A percentile compares a stretch with the other conserved stretches of the same genome.
Conservation (phyloP, 2,113 vertebrate genomes). For the Nerophis ophidion region DNA sequence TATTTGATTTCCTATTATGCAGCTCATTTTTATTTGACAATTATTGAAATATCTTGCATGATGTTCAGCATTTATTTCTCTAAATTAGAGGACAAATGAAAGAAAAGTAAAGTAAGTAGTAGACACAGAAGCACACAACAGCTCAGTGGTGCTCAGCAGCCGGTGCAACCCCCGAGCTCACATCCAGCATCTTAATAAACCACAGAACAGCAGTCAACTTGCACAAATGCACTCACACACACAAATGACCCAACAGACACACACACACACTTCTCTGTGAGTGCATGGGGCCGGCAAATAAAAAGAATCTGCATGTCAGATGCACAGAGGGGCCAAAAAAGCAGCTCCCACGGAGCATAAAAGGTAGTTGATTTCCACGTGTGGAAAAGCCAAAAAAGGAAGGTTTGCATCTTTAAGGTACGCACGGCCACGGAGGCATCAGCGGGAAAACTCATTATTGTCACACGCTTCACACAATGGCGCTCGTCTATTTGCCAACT, state of each 20-base stretch:
- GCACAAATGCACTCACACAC: conserved; percentile 42
- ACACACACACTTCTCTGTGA: conserved; percentile 59
- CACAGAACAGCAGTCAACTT: conserved; percentile 60
- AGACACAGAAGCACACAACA: conserved; percentile 14
- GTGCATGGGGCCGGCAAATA: conserved; percentile 59
- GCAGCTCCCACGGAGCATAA: conserved; percentile 51
- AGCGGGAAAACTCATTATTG: conserved; percentile 70
- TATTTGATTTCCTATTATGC: too few relatives aligned
- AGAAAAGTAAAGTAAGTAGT: conserved; percentile 13
- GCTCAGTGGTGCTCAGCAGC: conserved; percentile 39
- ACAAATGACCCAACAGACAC: conserved; percentile 53
- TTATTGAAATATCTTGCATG: too few relatives aligned
- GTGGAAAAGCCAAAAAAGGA: conserved; percentile 43
- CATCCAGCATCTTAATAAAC: conserved; percentile 69
- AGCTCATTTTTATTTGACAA: too few relatives aligned
- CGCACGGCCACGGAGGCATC: conserved; percentile 23
- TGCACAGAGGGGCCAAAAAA: conserved; percentile 52
- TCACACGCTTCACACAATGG: conserved; percentile 47
- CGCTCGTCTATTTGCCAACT: conserved; percentile 36
- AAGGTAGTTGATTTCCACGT: conserved; percentile 68
- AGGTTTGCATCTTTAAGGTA: conserved; percentile 51
- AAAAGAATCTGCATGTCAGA: conserved; percentile 66
- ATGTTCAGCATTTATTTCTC: neutral
- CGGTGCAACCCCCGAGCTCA: conserved; percentile 52
- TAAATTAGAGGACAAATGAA: conserved; percentile 10